Percentiles rank a stretch among this genome's conserved stretches.
These are phyloP conservation scores for Oriolus oriolus DNA, from an alignment of 2,113 vertebrate species.

Conservation along the genomic window DNA sequence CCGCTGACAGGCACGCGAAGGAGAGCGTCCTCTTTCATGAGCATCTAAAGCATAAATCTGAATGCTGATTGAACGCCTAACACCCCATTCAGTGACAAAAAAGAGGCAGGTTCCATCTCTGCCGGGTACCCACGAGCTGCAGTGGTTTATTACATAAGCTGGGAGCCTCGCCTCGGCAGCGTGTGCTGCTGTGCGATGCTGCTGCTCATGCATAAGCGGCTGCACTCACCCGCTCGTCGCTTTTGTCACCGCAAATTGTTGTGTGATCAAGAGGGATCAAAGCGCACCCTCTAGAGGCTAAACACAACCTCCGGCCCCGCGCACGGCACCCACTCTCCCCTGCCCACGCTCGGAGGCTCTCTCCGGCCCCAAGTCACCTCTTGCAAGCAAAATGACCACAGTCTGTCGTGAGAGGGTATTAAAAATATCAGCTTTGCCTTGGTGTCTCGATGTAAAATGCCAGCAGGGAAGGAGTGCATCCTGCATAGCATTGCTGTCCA, in stretches of 20 bases:
- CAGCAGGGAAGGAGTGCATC: background rate
- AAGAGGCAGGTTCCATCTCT: background rate
- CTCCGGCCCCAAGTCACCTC: background rate
- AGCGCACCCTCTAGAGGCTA: conserved; percentile 14
- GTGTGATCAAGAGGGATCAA: background rate
- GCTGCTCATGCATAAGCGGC: background rate
- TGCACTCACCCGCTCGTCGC: background rate
- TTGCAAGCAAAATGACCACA: background rate
- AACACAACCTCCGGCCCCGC: background rate
- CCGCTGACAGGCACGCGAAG: background rate
- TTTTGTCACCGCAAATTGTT: background rate
- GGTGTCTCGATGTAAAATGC: background rate
- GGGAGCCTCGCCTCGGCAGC: background rate
- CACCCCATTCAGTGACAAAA: background rate
- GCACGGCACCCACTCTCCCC: background rate
- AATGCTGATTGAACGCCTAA: conserved; percentile 7
- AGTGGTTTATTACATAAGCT: background rate
- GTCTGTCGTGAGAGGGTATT: accelerated
- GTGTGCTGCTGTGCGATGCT: background rate
- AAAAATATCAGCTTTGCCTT: accelerated
- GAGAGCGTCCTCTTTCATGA: background rate
- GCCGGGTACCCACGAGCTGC: background rate
- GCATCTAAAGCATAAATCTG: conserved; percentile 19
- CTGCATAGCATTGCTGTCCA: background rate
- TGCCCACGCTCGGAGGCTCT: background rate